Evolutionary conservation across 2,888 invertebrate species (phyloP), one percentile per base, ranked within the genome.

Genomic region (Oscheius sp.): DNA sequence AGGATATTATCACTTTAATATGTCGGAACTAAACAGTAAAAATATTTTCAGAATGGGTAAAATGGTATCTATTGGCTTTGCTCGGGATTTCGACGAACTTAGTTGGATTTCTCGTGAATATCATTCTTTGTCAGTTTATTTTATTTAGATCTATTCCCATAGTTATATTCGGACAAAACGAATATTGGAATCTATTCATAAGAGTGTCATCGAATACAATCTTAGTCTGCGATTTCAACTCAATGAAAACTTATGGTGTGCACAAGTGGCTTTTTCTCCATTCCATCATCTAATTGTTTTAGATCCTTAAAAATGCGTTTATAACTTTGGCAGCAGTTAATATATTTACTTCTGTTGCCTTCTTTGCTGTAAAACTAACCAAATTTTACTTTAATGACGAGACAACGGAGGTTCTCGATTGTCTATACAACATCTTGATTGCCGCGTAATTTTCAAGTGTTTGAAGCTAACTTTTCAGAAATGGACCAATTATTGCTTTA

Each of bases 201-300:
- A 41, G 28, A 9, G 17, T 14, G 9, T n/a, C 22, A 12, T 59
- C 2, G 26, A 38, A 2, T 59, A 59, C 28, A 26, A n/a, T 41
- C 41, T 59, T 14, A 44, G 44, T 24, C 8, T 59, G 14, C 24
- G 59, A 8, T 59, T 59, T 26, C 59, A 59, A 24, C 20, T 59
- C 8, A 26, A 59, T 17, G 59, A 59, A 26, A 59, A 59, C 30
- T n/a, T 59, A 5, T 26, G 44, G 28, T 59, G n/a, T n/a, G n/a
- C n/a, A n/a, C n/a, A n/a, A n/a, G n/a, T n/a, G n/a, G n/a, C n/a
- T n/a, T n/a, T n/a, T n/a, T n/a, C n/a, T n/a, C n/a, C n/a, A n/a
- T n/a, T n/a, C n/a, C n/a, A n/a, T n/a, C n/a, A n/a, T n/a, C n/a
- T n/a, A n/a, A n/a, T n/a, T n/a, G n/a, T n/a, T n/a, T n/a, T n/a